Evolutionary conservation across 2,888 invertebrate species (phyloP), one percentile per base, ranked within the genome.

Genomic region (Ametastegia equiseti): DNA sequence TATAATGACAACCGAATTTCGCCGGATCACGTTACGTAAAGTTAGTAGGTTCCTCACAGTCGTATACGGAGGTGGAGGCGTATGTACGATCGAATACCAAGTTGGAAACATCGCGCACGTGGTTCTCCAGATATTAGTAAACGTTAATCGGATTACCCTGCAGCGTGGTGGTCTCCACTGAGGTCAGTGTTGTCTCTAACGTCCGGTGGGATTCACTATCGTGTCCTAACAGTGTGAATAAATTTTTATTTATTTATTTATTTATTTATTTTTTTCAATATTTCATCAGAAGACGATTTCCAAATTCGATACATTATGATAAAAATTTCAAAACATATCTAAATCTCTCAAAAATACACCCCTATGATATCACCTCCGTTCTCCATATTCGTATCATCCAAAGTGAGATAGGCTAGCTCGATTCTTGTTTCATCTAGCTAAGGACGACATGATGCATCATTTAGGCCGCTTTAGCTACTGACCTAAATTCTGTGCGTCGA

Each of bases 101-200:
- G 33, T 42, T 45, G 60, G n/a, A 27, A 78, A 63, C 78, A 42
- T 78, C 60, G 78, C 15, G 42, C 78, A 78, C 78, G 78, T 78
- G 78, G 78, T 60, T 60, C 78, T 42, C n/a, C 60, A 57, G 57
- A 78, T 30, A 54, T 78, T 60, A 60, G 78, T 63, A 30, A 75
- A 30, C 60, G 60, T 42, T 60, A 78, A 78, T 60, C 39, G 78
- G 78, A 78, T 78, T 78, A 42, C 39, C 45, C 63, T 63, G 75
- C 75, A 75, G 75, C 75, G 75, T 33, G 57, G 54, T 75, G 78
- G 78, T 78, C 63, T 63, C 42, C 39, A 27, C 78, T 78, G 78
- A 60, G 78, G 78, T 78, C 78, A 78, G 78, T 78, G 78, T 78
- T 78, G 78, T 39, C 27, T 45, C 78, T 19, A 39, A 60, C 78